Conservation (phyloP, 2,113 vertebrate species). For the Carollia perspicillata region DNA sequence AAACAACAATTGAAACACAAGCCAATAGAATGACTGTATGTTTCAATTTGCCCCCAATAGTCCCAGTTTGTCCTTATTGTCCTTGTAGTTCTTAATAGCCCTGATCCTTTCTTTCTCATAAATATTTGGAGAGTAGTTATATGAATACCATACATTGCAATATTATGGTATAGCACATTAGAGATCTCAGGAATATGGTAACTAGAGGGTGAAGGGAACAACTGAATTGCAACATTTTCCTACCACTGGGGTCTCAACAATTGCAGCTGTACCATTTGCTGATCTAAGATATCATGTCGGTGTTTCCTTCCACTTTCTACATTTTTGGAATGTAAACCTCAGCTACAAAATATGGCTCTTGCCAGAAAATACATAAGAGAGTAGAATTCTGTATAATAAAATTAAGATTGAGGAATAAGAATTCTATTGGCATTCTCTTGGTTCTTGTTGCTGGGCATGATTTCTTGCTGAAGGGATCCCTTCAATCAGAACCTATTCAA, state of each 20-base stretch:
- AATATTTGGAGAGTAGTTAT: neutral
- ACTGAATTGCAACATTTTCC: neutral
- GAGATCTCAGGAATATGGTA: neutral
- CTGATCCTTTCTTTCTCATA: neutral
- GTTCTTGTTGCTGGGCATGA: neutral
- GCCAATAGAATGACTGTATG: neutral
- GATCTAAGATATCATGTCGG: neutral
- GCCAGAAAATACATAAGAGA: neutral
- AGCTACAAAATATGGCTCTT: neutral
- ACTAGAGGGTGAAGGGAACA: neutral
- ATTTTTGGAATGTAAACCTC: neutral
- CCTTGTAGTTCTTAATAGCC: neutral
- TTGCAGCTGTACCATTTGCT: neutral
- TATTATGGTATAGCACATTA: neutral
- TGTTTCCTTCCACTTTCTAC: conserved; percentile 1
- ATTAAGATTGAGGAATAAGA: neutral
- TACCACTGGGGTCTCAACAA: neutral
- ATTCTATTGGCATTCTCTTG: neutral
- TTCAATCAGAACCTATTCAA: neutral
- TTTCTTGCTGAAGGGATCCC: neutral
- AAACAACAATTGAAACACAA: neutral
- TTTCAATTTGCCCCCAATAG: neutral
- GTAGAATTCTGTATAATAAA: neutral
- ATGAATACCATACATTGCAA: neutral
- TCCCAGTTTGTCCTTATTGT: neutral